phyloP scores from a whole-genome alignment of 2,888 invertebrate species.

The Phrixothrix hirtus region DNA sequence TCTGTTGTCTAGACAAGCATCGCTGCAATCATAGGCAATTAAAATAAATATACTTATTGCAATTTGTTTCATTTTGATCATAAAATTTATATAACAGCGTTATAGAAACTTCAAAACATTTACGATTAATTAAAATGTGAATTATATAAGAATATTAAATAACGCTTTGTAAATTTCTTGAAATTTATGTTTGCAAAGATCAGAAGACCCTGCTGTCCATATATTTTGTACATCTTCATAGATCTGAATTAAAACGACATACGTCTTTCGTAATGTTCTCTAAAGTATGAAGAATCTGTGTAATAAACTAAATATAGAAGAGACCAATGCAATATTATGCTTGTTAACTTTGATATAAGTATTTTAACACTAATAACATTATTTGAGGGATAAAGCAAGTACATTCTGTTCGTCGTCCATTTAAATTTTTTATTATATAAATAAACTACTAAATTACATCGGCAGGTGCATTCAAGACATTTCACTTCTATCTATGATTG shows the following conservation, averaged over 20 bases:
- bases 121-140: conserved; percentile 49
- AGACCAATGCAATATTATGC: conserved; percentile 7
- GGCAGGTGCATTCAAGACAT: no score
- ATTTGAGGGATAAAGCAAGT: no score
- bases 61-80: conserved; percentile 9
- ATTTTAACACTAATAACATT: no score
- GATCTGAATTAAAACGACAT: conserved; percentile 19
- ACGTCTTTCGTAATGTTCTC: conserved; percentile 20
- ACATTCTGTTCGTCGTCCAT: no score
- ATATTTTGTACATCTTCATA: conserved; percentile 21
- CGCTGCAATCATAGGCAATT: not conserved
- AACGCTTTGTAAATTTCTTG: conserved; percentile 42
- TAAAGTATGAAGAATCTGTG: conserved; percentile 16
- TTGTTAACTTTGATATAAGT: conserved; percentile 3
- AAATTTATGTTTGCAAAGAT: conserved; percentile 50
- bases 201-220: conserved; percentile 46
- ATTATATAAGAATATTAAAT: conserved; percentile 51
- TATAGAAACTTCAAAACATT: conserved; percentile 38
- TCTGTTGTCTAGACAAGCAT: no score
- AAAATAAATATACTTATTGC: conserved; percentile 9
- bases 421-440: no score
- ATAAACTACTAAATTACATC: no score
- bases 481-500: no score
- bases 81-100: conserved; percentile 16
- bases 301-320: conserved; percentile 13